Percentiles rank a stretch among this genome's conserved stretches.
Conservation (phyloP, 1,140 invertebrate genomes). For the Zaprionus ornatus region DNA sequence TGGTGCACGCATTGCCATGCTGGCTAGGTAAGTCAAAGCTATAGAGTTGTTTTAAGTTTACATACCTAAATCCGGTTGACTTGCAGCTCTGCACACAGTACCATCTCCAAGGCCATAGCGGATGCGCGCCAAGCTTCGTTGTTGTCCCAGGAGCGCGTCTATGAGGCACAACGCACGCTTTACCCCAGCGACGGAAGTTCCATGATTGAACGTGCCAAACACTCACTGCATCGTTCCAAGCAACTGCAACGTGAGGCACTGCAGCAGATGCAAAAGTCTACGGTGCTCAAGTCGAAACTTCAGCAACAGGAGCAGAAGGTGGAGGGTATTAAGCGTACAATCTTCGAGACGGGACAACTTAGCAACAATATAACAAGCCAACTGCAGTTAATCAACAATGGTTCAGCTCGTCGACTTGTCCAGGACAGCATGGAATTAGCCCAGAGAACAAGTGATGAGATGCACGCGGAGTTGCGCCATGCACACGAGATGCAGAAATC, state of each 20-base stretch:
- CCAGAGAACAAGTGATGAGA: slow-evolving; percentile 84
- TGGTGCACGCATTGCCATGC: slow-evolving; percentile 76
- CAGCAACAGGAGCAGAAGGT: slow-evolving; percentile 84
- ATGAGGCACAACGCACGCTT: slow-evolving; percentile 65
- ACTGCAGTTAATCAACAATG: slow-evolving; percentile 57
- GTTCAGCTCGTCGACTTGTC: slow-evolving; percentile 68
- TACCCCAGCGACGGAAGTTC: slow-evolving; percentile 84
- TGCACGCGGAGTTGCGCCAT: slow-evolving; percentile 85
- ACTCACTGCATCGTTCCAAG: slow-evolving; percentile 83
- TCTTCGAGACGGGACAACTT: slow-evolving; percentile 85
- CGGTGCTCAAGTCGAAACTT: slow-evolving; percentile 79
- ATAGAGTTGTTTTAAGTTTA: background rate
- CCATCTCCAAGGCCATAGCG: slow-evolving; percentile 89
- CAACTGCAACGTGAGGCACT: slow-evolving; percentile 82
- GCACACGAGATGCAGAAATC: slow-evolving; percentile 84
- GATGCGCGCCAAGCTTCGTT: slow-evolving; percentile 87
- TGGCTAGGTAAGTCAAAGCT: slow-evolving; percentile 82
- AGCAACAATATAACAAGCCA: slow-evolving; percentile 85
- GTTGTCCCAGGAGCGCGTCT: slow-evolving; percentile 85
- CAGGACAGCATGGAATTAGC: slow-evolving; percentile 84
- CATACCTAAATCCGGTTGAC: background rate
- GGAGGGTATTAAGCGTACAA: slow-evolving; percentile 84
- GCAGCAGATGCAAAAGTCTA: slow-evolving; percentile 84
- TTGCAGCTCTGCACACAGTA: slow-evolving; percentile 90
- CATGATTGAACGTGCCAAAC: slow-evolving; percentile 83